Base-by-base conservation (phyloP, 1,140 invertebrate genomes). In the Lasioglossum baleicum region DNA sequence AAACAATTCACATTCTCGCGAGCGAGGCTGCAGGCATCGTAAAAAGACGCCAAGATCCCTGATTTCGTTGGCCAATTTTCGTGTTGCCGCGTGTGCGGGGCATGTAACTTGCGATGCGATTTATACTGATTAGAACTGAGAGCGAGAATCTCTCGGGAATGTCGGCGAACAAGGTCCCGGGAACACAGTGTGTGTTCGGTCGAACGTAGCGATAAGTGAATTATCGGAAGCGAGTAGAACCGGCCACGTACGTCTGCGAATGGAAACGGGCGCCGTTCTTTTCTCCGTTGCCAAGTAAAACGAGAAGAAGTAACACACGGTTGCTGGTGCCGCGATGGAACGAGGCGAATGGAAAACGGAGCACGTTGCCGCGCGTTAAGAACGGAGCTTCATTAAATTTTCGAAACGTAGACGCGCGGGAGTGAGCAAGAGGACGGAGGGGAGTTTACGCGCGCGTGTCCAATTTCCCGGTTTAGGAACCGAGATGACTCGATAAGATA, bases 111-210 rank as follows among this genome's bases (percentile, higher is more conserved):
- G 76, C 79, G 88, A 87, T 86, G 85, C 84, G 87, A 90, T 89
- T 83, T 85, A 82, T 89, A 89, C 89, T 83, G 88, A 89, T 90
- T 86, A 71, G 78, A 80, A 88, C 75, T 77, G 80, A 65, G 61
- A 40, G 72, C 48, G 60, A 40, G 51, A 67, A 73, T 44, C 53
- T 26, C 44, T 7, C 15, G 35, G 13, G 31, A 58, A 64, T 15
- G 40, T 40, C 31, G 40, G 60, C 31, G 78, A 84, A 17, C 51
- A 68, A 64, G 31, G 56, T 44, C 35, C 20, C 11, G 20, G 26
- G 3, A 7, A n/a, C 10, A 44, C 60, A 40, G n/a, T 35, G n/a
- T 5, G 17, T 15, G 26, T 26, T 26, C 26, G 26, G 26, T 8
- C 51, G 70, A 67, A 66, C 58, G 70, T 56, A 15, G 63, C 22